Percentiles rank a stretch among this genome's conserved stretches.
Conservation (phyloP, 2,113 vertebrate species). For the Limnothrissa miodon region DNA sequence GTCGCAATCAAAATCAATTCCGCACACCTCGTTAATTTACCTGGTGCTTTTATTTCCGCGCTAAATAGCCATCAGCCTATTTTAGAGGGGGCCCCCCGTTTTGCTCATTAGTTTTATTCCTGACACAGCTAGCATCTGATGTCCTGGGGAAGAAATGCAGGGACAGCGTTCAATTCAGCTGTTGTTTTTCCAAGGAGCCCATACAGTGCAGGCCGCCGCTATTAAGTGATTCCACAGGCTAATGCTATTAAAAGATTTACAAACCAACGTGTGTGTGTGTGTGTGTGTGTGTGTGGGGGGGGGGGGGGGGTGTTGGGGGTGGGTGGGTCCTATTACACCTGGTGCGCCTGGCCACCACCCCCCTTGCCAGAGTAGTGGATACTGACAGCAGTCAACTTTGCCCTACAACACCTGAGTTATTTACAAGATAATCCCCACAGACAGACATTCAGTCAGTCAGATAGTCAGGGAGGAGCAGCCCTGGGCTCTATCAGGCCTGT, state of each 20-base stretch:
- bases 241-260: slow-evolving; percentile 45
- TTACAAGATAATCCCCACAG: slow-evolving; percentile 39
- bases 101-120: neutral
- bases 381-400: slow-evolving; percentile 37
- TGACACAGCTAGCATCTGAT: neutral
- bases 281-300: no score
- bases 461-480: neutral
- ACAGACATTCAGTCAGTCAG: slow-evolving; percentile 12
- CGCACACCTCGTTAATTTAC: neutral
- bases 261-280: slow-evolving; percentile 13
- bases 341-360: neutral
- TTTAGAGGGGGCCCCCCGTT: neutral
- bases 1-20: slow-evolving; percentile 9
- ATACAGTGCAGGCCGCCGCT: neutral
- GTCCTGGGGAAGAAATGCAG: neutral
- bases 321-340: slow-evolving; percentile 34
- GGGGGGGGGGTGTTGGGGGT: neutral
- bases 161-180: neutral
- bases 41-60: neutral
- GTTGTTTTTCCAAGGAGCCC: neutral
- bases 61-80: neutral
- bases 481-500: neutral
- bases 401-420: slow-evolving; percentile 41
- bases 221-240: slow-evolving; percentile 24
- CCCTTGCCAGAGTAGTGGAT: neutral